phyloP scores from a whole-genome alignment of 2,797 vertebrate genomes.

The Gymnoscopelus microlampas region DNA sequence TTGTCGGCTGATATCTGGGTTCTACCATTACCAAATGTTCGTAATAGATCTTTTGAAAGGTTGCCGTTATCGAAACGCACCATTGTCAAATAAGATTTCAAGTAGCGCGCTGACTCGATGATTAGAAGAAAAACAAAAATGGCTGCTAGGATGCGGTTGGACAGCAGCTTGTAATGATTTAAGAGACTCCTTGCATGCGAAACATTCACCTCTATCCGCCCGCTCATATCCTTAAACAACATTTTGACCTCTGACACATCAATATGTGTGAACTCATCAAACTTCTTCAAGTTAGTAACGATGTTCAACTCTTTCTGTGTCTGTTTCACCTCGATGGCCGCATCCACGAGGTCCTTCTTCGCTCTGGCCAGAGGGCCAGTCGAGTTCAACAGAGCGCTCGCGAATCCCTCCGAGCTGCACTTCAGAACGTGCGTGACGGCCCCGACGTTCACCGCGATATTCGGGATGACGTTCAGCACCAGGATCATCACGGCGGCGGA shows the following conservation, averaged over 20 bases:
- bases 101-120: constrained; percentile 82
- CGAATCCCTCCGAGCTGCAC: constrained; percentile 87
- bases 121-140: constrained; percentile 83
- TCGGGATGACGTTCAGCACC: constrained; percentile 84
- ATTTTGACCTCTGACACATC: constrained; percentile 78
- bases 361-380: constrained; percentile 75
- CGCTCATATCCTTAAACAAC: constrained; percentile 72
- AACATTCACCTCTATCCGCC: constrained; percentile 83
- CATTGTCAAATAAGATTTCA: constrained; percentile 87
- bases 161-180: constrained; percentile 59
- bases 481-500: constrained; percentile 85
- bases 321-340: constrained; percentile 36
- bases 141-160: constrained; percentile 82
- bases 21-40: constrained; percentile 46
- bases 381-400: constrained; percentile 86
- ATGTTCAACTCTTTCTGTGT: constrained; percentile 40
- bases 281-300: constrained; percentile 63
- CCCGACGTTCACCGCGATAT: constrained; percentile 84
- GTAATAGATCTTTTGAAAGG: constrained; percentile 71
- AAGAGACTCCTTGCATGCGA: constrained; percentile 73
- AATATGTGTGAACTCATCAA: constrained; percentile 76
- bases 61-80: constrained; percentile 87
- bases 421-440: constrained; percentile 80
- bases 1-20: constrained; percentile 57
- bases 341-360: constrained; percentile 73